These are phyloP conservation scores for Montipora efflorescens DNA, from an alignment of 64 coral and sea anemone genomes.

Conservation along the genomic window DNA sequence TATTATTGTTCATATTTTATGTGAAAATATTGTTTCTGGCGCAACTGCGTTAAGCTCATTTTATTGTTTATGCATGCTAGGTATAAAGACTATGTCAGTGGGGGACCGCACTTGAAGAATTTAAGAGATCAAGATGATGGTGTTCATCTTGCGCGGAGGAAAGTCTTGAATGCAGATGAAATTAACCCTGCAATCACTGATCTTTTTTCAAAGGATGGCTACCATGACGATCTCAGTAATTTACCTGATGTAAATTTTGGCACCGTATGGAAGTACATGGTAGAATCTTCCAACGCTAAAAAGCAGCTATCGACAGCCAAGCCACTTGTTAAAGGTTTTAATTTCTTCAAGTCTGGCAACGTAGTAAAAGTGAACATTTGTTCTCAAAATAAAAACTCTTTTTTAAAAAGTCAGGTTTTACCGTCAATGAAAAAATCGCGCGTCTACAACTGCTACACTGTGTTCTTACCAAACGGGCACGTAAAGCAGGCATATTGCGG, in stretches of 20 bases:
- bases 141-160: constrained; percentile 42
- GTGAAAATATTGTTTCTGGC: neutral
- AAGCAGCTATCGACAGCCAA: constrained; percentile 51
- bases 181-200: neutral
- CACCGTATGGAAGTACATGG: constrained; percentile 66
- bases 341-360: constrained; percentile 61
- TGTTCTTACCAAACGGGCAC: constrained; percentile 39
- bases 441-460: constrained; percentile 47
- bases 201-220: constrained; percentile 37
- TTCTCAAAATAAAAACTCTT: constrained; percentile 36
- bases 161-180: constrained; percentile 20
- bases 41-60: neutral
- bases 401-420: constrained; percentile 52
- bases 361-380: constrained; percentile 38
- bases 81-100: constrained; percentile 51
- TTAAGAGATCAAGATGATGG: constrained; percentile 54
- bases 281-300: constrained; percentile 18
- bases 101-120: constrained; percentile 1
- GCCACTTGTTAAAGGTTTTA: constrained; percentile 32
- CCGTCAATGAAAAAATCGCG: constrained; percentile 62
- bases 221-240: neutral
- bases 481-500: constrained; percentile 41
- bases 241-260: constrained; percentile 39
- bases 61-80: constrained; percentile 4
- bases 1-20: neutral